Evolutionary conservation across 2,888 invertebrate genomes (phyloP), one percentile per base, ranked within the genome.

Genomic region (Galerucella pusilla): DNA sequence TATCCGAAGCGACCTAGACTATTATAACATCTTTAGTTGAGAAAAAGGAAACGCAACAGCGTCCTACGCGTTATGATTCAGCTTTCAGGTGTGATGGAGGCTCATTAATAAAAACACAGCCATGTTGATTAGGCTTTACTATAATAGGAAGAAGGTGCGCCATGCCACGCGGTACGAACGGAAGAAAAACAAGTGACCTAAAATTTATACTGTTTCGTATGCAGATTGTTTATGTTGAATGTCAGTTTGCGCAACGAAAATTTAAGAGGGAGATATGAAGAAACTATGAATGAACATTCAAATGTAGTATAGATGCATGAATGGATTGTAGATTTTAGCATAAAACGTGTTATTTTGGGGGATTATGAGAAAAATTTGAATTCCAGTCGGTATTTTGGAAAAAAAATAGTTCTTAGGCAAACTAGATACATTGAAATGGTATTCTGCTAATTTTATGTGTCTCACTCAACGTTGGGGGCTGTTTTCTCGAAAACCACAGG

Each of bases 51-150:
- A 71, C 66, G 72, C 46, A 67, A 45, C 28, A 14, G 4, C 80
- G 73, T 75, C 83, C 83, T 81, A 83, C 83, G 77, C 82, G 59
- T 75, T 82, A 82, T 86, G 86, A 85, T 83, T 85, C 86, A 86
- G 82, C 84, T 80, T 83, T 80, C 85, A 86, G 85, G 86, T 85
- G 86, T 86, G 86, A 86, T 86, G 85, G 80, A 76, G 83, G 85
- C 86, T 86, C 85, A 87, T 87, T 86, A 87, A 87, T 86, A 86
- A 87, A 86, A 86, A 86, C 86, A 85, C 84, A 85, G 82, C 83
- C 83, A 80, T 76, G 84, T 85, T 86, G 87, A 87, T 87, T 87
- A 86, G 84, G 83, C 85, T 85, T 87, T 86, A 85, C 87, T 87
- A 86, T 87, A 87, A 87, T 87, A 86, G 87, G 87, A 86, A 83